Conservation (phyloP, 2,888 invertebrate genomes). For the Limnephilus rhombicus region DNA sequence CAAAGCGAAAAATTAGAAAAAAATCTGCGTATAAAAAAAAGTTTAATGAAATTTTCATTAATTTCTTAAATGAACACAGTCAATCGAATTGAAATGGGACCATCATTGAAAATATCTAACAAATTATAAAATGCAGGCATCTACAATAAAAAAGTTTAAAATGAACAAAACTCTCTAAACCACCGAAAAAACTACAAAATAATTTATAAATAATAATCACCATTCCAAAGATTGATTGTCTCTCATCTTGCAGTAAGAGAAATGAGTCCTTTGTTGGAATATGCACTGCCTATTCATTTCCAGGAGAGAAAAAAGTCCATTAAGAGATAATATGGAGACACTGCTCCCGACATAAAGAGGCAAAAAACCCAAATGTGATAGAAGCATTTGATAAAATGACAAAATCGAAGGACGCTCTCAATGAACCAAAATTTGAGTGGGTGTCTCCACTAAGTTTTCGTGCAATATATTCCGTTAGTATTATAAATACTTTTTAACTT, state of each 20-base stretch:
- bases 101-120: no score
- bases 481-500: background rate
- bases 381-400: constrained; percentile 62
- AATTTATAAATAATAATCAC: no score
- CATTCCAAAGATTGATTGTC: background rate
- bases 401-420: constrained; percentile 46
- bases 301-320: background rate
- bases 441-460: background rate
- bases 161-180: no score
- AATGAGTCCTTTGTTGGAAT: constrained; percentile 10
- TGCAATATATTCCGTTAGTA: background rate
- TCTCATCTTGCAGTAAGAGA: background rate
- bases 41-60: no score
- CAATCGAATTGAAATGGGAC: no score
- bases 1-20: no score
- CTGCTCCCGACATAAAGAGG: constrained; percentile 27
- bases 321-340: background rate
- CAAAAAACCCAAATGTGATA: constrained; percentile 54
- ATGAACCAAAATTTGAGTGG: background rate
- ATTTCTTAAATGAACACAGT: no score
- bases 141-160: no score
- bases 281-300: background rate
- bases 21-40: no score
- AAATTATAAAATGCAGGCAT: no score
- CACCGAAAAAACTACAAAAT: no score